Conservation (phyloP, 2,888 invertebrate species). For the Argyra leucocephala region DNA sequence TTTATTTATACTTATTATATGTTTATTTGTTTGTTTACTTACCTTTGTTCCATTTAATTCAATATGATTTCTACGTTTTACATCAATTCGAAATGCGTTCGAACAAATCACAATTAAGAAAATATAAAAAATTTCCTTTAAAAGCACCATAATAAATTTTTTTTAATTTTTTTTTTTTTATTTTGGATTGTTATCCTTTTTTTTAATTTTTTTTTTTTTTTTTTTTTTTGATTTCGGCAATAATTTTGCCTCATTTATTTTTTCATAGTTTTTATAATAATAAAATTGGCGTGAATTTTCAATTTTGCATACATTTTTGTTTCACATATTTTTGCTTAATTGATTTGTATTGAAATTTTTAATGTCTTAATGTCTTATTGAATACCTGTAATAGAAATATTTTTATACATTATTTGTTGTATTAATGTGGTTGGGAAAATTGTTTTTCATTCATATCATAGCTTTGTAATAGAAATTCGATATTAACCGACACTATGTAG, state of each 20-base stretch:
- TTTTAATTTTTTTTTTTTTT: neutral
- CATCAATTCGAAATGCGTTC: conserved; percentile 33
- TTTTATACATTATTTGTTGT: too few species aligned
- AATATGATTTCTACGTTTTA: conserved; percentile 37
- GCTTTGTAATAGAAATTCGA: too few species aligned
- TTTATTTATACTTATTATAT: conserved; percentile 7
- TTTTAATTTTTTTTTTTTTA: too few species aligned
- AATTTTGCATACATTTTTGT: neutral
- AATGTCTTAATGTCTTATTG: too few species aligned
- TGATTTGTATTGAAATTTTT: too few species aligned
- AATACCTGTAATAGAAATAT: too few species aligned
- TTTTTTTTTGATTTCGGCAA: neutral
- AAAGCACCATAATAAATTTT: neutral
- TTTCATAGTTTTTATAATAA: neutral
- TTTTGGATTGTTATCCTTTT: neutral
- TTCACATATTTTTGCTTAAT: neutral
- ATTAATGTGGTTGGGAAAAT: too few species aligned
- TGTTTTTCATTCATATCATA: too few species aligned
- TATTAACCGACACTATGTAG: too few species aligned
- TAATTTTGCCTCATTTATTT: conserved; percentile 3
- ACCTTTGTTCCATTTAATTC: conserved; percentile 40
- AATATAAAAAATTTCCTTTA: neutral
- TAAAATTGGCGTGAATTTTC: neutral
- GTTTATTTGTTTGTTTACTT: conserved; percentile 20
- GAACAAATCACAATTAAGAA: conserved; percentile 8